phyloP scores from a whole-genome alignment of 2,797 vertebrate species.

The Periparus ater region DNA sequence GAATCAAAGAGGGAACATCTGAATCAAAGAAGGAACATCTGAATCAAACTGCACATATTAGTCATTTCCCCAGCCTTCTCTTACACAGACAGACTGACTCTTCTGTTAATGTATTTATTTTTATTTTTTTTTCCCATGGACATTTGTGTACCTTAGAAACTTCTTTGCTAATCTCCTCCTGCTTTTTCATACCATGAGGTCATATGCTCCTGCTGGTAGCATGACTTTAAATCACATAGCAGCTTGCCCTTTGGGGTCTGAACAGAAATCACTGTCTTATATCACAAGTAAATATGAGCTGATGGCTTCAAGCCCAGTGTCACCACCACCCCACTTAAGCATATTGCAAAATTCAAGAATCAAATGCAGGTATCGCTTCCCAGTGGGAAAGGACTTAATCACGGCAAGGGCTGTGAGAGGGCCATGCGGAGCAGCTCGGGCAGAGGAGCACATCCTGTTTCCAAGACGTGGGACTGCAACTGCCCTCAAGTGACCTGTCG shows the following conservation, averaged over 20 bases:
- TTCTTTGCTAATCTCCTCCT: conserved; percentile 44
- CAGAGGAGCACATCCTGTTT: background rate
- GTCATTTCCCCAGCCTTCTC: conserved; percentile 33
- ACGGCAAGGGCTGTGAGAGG: background rate
- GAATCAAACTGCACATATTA: conserved; percentile 33
- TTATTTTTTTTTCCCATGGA: background rate
- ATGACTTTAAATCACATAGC: background rate
- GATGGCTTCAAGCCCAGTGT: background rate
- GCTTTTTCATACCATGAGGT: conserved; percentile 36
- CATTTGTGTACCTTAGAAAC: conserved; percentile 30
- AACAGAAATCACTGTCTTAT: background rate
- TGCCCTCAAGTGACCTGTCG: background rate
- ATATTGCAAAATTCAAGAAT: background rate
- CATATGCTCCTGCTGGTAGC: background rate
- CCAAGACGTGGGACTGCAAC: rapidly evolving
- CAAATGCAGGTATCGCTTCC: background rate
- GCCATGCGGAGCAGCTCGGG: rapidly evolving
- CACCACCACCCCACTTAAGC: background rate
- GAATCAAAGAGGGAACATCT: conserved; percentile 52
- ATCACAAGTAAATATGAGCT: conserved; percentile 6
- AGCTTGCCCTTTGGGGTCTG: background rate
- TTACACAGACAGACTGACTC: background rate
- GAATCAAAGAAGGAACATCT: conserved; percentile 55
- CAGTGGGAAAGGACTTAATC: background rate
- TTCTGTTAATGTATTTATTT: background rate